Percentiles rank a stretch among this genome's conserved stretches.
Conservation (phyloP, 53 echinoderm and acorn worm species). For the Glandiceps talaboti region DNA sequence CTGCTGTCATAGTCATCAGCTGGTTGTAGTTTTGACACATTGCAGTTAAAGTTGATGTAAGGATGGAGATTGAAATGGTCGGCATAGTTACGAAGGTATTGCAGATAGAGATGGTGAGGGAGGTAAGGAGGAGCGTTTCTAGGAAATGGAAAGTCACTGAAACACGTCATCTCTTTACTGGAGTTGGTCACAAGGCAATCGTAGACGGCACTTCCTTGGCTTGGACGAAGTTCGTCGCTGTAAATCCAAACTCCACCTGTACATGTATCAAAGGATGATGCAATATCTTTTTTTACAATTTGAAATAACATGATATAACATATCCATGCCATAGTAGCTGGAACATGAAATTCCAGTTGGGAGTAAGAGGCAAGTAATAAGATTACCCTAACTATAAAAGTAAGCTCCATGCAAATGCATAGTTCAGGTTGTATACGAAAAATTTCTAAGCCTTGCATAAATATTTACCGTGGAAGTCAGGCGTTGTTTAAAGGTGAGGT, state of each 20-base stretch:
- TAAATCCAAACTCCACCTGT: slow-evolving; percentile 68
- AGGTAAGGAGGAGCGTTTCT: slow-evolving; percentile 35
- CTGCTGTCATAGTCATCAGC: slow-evolving; percentile 33
- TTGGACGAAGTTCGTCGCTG: slow-evolving; percentile 20
- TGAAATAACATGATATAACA: too few relatives aligned
- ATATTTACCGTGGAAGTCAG: too few relatives aligned
- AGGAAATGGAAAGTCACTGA: slow-evolving; percentile 65
- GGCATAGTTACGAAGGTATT: slow-evolving; percentile 35
- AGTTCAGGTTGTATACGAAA: too few relatives aligned
- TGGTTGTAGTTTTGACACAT: slow-evolving; percentile 14
- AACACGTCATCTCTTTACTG: slow-evolving; percentile 63
- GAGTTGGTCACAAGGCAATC: slow-evolving; percentile 64
- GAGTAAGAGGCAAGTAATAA: too few relatives aligned
- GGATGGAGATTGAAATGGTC: slow-evolving; percentile 32
- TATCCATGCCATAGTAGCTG: too few relatives aligned
- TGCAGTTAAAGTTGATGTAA: slow-evolving; percentile 35
- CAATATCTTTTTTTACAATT: too few relatives aligned
- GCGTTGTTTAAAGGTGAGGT: too few relatives aligned
- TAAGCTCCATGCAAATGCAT: too few relatives aligned
- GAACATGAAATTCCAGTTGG: too few relatives aligned
- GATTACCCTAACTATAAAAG: too few relatives aligned
- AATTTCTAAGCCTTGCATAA: too few relatives aligned
- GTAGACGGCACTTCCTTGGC: slow-evolving; percentile 43
- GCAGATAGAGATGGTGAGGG: slow-evolving; percentile 16
- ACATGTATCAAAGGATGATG: too few relatives aligned